phyloP scores from a whole-genome alignment of 2,888 invertebrate genomes.

The Elegia similella region DNA sequence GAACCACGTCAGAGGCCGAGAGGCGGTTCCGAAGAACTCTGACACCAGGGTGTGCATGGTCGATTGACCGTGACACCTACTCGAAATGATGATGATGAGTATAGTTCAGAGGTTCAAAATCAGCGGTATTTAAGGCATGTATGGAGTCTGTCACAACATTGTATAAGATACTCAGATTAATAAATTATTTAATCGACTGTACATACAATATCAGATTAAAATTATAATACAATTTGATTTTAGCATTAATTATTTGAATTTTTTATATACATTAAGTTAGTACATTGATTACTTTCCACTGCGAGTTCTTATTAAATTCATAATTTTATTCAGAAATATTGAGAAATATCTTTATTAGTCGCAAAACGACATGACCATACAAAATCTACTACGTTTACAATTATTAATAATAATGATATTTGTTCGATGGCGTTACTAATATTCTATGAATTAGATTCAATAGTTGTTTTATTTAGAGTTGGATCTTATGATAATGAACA shows the following conservation, averaged over 20 bases:
- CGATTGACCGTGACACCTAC: too few relatives aligned
- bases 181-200: neutral
- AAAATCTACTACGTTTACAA: neutral
- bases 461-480: too few relatives aligned
- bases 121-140: too few relatives aligned
- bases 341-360: neutral
- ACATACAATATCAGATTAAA: neutral
- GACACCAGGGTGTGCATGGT: too few relatives aligned
- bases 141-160: too few relatives aligned
- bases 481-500: too few relatives aligned
- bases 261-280: constrained; percentile 15
- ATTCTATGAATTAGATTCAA: neutral
- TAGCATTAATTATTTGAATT: neutral
- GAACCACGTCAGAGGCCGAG: too few relatives aligned
- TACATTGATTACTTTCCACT: neutral
- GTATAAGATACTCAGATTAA: too few relatives aligned
- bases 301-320: neutral
- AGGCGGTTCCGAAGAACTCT: too few relatives aligned
- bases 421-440: neutral
- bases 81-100: too few relatives aligned
- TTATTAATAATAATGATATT: neutral
- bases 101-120: too few relatives aligned
- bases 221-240: neutral
- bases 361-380: neutral
- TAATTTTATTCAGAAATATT: neutral